Evolutionary conservation across 2,113 vertebrate species (phyloP), one percentile per base, ranked within the genome.

Genomic region (Candoia aspera): DNA sequence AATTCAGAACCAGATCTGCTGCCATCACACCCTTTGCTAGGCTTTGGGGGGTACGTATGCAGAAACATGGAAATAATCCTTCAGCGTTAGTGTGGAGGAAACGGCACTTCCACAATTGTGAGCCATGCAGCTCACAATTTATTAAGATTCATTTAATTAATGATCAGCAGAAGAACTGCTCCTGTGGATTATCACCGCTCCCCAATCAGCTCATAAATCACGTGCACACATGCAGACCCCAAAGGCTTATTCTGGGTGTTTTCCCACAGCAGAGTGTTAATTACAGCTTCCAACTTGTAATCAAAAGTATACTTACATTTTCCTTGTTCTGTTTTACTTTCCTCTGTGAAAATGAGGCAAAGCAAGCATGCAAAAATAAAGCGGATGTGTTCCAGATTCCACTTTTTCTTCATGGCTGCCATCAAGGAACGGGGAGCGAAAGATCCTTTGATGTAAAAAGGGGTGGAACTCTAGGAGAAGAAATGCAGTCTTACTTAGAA

Each of bases 221-320:
- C 73, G 42, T 79, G 33, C 73, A 21, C 1, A 2, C 73, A 79
- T 53, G 46, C 29, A 6, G 42, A 13, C 24, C 49, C 49, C 49
- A 85, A 54, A 86, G 84, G 84, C 23, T 54, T 12, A 53, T 86
- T 86, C 46, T 89, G 19, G 49, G 42, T 53, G 53, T 4, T 8
- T 42, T 26, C 8, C 24, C 33, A 46, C 11, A 12, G 4, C 55
- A 37, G 19, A 90, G 68, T 0, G 88, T 84, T 87, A 37, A 87
- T 79, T 79, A 79, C 33, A 1, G 33, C 73, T 79, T 79, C 33
- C 73, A 1, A 79, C 8, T 0, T 21, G 19, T 19, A 0, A 15
- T 17, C 33, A 87, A 13, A 92, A 95, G 62, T 93, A 55, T 92
- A 97, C 98, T 98, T 97, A 98, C 97, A 94, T 97, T 98, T 98